Evolutionary conservation across 2,888 invertebrate genomes (phyloP), one percentile per base, ranked within the genome.

Genomic region (Hylaea fasciaria): DNA sequence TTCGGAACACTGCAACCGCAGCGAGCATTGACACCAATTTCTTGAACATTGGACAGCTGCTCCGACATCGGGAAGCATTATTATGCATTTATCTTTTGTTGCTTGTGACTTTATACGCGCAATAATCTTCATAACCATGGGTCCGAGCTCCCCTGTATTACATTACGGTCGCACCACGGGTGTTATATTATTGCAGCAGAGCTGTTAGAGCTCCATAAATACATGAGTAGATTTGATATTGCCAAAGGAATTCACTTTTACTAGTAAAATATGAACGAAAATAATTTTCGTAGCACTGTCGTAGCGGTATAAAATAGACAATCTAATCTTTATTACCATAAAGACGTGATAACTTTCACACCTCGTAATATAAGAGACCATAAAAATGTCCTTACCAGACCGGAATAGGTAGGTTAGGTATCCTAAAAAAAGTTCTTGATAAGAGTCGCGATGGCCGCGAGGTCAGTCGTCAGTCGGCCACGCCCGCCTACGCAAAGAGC

Each of bases 11-110:
- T 89, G 88, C 88, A 89, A 91, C 89, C 89, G 86, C 91, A 90
- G 90, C 89, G 90, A 91, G 78, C 91, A 88, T 89, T 92, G 91
- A 91, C 91, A 91, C 89, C 89, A 82, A 89, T 90, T 83, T 86
- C 80, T 83, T 81, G 83, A 81, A 83, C 83, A 85, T 83, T 79
- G 82, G 82, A 85, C 82, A 80, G 81, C 78, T 78, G 74, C 75
- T 81, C 76, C 66, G 65, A 73, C 71, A 83, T 85, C 77, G 69
- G 69, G 68, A 77, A 77, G 65, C 64, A 72, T 72, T 72, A 73
- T 74, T 74, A 73, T 74, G 61, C 62, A 66, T 61, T 63, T 68
- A 68, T 64, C 55, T 70, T 70, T 71, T 65, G 51, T 64, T 65
- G 53, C 57, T 65, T 61, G 65, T 62, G 49, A 62, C 60, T 54